Base-by-base conservation (phyloP, 2,797 vertebrate genomes). In the Naso thynnoides region DNA sequence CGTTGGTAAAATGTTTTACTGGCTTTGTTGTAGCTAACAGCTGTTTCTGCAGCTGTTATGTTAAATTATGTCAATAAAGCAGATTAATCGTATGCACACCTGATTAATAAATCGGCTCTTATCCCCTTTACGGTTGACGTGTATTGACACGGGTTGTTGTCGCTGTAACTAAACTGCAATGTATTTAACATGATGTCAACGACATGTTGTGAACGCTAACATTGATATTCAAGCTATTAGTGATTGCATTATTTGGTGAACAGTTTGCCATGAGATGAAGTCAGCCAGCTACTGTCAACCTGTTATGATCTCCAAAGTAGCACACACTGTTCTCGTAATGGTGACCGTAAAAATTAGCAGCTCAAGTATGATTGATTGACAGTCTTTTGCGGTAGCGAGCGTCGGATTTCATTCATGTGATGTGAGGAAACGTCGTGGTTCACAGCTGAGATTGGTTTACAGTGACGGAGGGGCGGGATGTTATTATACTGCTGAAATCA, bases 371-470 rank as follows among this genome's bases (percentile, higher is more conserved):
- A 91, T 92, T 92, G 91, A 92, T 91, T 90, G 86, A 88, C 90
- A 85, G 78, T 81, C 57, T 77, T 86, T 81, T 60, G 86, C 84
- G 79, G 83, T 56, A 23, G 80, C 81, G 70, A 86, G 94, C 93
- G 92, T 93, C 91, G 91, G 88, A 45, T 90, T 92, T 94, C 92
- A 94, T 92, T 91, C 86, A 90, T 95, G 84, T 91, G 88, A 86
- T 91, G 86, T 88, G 89, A 92, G 94, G 94, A 92, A 94, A 94
- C 92, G 91, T 80, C 81, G 90, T 54, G 58, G 77, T 79, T 86
- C 85, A 57, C 87, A 76, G 83, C 90, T 81, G 89, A 89, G 93
- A 95, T 96, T 96, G 96, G 96, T 83, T 92, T 79, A 29, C 81
- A 33, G 50, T 55, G 82, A 88, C 87, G 85, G 89, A 81, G 88